A percentile compares a stretch with the other conserved stretches of the same genome.
phyloP scores from a whole-genome alignment of 2,113 vertebrate species.

The Tragelaphus scriptus region DNA sequence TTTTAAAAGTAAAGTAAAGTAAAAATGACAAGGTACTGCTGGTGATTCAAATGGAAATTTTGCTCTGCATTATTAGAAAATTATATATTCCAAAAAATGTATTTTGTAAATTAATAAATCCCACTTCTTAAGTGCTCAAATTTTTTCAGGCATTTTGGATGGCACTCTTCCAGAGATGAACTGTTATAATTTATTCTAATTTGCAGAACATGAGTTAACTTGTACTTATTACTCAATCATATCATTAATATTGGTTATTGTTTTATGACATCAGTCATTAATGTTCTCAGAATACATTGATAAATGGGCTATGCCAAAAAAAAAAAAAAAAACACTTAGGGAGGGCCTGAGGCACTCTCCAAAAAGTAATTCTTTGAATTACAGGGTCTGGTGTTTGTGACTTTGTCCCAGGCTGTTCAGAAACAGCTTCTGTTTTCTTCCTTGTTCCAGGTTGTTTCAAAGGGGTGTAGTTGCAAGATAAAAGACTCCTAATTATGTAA shows the following conservation, averaged over 20 bases:
- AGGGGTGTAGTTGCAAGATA: conserved; percentile 9
- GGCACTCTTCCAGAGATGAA: neutral
- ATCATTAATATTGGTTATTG: neutral
- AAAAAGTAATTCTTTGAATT: neutral
- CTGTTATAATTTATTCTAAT: neutral
- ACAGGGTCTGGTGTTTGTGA: neutral
- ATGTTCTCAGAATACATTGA: neutral
- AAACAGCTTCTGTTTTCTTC: neutral
- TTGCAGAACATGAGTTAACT: neutral
- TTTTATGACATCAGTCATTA: neutral
- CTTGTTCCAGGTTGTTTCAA: neutral
- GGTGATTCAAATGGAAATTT: neutral
- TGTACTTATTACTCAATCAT: neutral
- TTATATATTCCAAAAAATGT: neutral
- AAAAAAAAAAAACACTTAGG: neutral
- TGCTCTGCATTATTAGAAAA: neutral
- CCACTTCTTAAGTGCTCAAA: neutral
- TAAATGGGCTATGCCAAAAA: neutral
- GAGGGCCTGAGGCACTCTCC: neutral
- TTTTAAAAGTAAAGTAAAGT: neutral
- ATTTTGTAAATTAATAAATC: neutral
- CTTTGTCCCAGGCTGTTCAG: neutral
- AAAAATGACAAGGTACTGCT: neutral
- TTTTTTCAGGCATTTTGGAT: neutral
- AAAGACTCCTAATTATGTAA: conserved; percentile 48